phyloP scores from a whole-genome alignment of 2,888 invertebrate species.

The Harmothoe impar region DNA sequence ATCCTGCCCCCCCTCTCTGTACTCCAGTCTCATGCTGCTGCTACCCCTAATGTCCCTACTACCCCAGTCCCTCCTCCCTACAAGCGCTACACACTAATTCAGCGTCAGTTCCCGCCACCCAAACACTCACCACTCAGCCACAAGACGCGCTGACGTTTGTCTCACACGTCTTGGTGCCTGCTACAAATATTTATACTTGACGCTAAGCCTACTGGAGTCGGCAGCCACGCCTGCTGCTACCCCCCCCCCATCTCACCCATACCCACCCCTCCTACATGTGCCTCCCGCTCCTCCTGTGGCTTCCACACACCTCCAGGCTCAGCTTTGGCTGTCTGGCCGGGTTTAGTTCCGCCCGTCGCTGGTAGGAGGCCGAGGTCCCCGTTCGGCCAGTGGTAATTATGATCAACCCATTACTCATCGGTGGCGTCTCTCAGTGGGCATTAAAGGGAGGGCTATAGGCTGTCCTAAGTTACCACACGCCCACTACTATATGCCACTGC shows the following conservation, averaged over 20 bases:
- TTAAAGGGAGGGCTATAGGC: not conserved
- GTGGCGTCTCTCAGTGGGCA: not conserved
- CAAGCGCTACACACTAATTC: not conserved
- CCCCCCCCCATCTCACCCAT: not conserved
- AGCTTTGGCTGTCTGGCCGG: not conserved
- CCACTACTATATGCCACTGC: no score
- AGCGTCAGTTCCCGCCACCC: no score
- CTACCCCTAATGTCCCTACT: no score
- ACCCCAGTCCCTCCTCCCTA: not conserved
- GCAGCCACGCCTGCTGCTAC: not conserved
- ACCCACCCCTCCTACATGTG: not conserved
- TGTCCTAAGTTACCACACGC: no score
- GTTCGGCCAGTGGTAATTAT: not conserved
- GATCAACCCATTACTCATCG: slow-evolving; percentile 19
- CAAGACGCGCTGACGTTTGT: not conserved
- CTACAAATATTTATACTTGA: slow-evolving; percentile 29
- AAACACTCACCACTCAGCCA: no score
- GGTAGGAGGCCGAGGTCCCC: not conserved
- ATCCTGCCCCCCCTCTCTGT: not conserved
- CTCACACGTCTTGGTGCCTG: not conserved
- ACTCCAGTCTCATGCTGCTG: not conserved
- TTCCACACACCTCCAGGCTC: not conserved
- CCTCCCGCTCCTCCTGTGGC: not conserved
- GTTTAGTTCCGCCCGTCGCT: not conserved
- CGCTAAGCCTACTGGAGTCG: not conserved